Evolutionary conservation across 2,888 invertebrate genomes (phyloP), one percentile per base, ranked within the genome.

Genomic region (Acleris cristana): DNA sequence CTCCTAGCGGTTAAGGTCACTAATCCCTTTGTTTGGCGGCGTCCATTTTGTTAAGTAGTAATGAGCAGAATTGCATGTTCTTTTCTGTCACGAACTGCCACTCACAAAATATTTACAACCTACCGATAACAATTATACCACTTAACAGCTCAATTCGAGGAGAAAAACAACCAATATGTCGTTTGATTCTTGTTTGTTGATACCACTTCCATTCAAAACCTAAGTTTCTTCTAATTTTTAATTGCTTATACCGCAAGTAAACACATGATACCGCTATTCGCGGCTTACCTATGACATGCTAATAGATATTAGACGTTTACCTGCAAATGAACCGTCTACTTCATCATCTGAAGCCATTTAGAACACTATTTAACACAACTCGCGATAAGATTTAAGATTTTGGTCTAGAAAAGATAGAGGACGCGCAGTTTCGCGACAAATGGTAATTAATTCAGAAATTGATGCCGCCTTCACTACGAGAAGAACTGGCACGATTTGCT

Each of bases 291-390:
- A 93, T 91, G 92, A 92, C 92, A 92, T 90, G 88, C 92, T 92
- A 90, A 74, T 74, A 79, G 87, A 83, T 83, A 88, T 85, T 85
- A 77, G 83, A 80, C 82, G 91, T 95, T 96, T 94, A 97, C 97
- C 97, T 94, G 96, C 96, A 86, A 95, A 96, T 87, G 95, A 96
- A 87, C 97, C 97, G 82, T 97, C 97, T 87, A 97, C 95, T 92
- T 97, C 97, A 85, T 97, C 97, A 83, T 97, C 97, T 74, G 97
- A 97, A 90, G 97, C 97, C 97, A 97, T 97, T 89, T 88, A 87
- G 80, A 85, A 76, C 79, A 87, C 83, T 84, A 83, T 87, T 83
- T 80, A 83, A 81, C 83, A 88, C 88, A 87, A 89, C 76, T 75
- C 77, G 77, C 74, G 79, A 79, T 81, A 79, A 86, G 80, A 83